Evolutionary conservation across 2,113 vertebrate genomes (phyloP).

Genomic region (Pterocles burchelli): DNA sequence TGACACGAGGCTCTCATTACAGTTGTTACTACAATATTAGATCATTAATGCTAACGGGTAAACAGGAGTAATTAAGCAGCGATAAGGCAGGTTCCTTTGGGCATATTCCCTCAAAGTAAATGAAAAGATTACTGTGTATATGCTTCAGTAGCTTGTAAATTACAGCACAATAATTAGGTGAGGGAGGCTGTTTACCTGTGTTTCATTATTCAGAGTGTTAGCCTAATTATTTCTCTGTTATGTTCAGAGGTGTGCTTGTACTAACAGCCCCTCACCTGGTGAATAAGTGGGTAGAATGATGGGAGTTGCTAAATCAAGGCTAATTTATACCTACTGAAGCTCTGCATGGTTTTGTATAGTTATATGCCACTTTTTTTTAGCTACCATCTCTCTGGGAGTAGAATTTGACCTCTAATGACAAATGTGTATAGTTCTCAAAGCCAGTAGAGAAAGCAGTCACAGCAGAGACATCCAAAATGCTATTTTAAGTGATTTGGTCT

Average conservation of each 20-base stretch:
- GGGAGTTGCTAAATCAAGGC: neutral
- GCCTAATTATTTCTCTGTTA: neutral
- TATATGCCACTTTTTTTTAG: neutral
- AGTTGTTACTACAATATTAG: constrained; percentile 10
- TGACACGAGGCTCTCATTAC: constrained; percentile 1
- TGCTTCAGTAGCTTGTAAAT: constrained; percentile 54
- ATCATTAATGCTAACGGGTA: constrained; percentile 51
- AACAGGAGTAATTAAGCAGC: constrained; percentile 65
- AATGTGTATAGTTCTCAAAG: neutral
- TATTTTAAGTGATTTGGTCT: neutral
- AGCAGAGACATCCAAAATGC: neutral
- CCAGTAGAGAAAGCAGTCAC: neutral
- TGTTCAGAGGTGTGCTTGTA: neutral
- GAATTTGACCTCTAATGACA: neutral
- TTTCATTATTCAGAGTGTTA: neutral
- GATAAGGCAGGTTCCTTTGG: constrained; percentile 55
- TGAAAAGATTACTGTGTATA: constrained; percentile 22
- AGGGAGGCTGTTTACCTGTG: constrained; percentile 34
- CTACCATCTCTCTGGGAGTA: neutral
- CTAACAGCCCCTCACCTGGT: neutral
- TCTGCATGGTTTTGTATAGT: neutral
- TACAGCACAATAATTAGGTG: constrained; percentile 26
- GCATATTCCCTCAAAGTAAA: constrained; percentile 50
- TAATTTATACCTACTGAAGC: neutral
- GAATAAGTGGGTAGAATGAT: neutral